Evolutionary conservation across 2,797 vertebrate species (phyloP), one percentile per base, ranked within the genome.

Genomic region (Tragelaphus eurycerus): DNA sequence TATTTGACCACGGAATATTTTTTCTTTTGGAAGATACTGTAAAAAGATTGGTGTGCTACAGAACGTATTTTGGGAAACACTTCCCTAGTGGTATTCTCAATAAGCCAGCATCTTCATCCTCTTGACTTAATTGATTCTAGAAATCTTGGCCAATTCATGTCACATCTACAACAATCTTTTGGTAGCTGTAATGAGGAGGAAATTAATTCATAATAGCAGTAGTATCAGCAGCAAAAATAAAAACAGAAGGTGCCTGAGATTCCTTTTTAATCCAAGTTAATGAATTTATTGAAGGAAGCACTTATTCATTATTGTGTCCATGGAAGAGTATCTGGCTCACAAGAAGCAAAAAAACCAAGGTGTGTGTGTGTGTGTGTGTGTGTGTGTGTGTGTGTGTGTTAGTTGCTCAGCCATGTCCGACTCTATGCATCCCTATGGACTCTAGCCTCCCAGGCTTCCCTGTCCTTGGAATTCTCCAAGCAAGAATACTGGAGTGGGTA

Each of bases 11-110:
- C 84, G n/a, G 55, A 76, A 38, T 27, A 34, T 62, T 57, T 50
- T 88, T 46, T 60, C 43, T 90, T 86, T 78, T 76, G 12, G 55
- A 6, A 87, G 59, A 74, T 76, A 27, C n/a, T 89, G 74, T 94
- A 46, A 90, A 93, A 90, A 79, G 54, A 76, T 13, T 92, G 79
- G 50, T 62, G 27, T 54, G 25, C 23, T 48, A 71, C 34, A 90
- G 3, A 96, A 48, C 2, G 21, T 54, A 50, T 34, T 84, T 67
- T 74, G 38, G 21, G 23, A 85, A 90, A 59, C 50, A 67, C 23
- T 81, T 62, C 14, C 27, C 15, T 91, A 46, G 17, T 34, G 25
- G 46, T 83, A 64, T 59, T 87, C 27, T 10, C 57, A 89, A 23
- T 31, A 86, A 79, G 29, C 13, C 1, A 59, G 25, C 29, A 82